Evolutionary conservation across 2,113 vertebrate genomes (phyloP).

Genomic region (Crotalus horridus): DNA sequence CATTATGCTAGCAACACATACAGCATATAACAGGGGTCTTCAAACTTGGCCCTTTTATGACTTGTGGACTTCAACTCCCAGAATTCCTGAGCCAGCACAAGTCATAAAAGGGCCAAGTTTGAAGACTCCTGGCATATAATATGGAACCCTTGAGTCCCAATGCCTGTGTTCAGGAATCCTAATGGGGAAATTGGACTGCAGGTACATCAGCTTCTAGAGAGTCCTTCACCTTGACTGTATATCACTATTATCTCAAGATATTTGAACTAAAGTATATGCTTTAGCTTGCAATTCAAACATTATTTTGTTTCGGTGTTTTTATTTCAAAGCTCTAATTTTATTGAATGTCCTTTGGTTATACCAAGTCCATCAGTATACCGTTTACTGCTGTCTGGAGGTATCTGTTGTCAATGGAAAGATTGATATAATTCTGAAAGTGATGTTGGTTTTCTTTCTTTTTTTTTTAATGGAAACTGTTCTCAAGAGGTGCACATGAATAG

Average conservation of each 20-base stretch:
- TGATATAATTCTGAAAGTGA: background rate
- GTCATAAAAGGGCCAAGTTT: no score
- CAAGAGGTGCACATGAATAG: slow-evolving; percentile 15
- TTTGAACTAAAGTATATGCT: background rate
- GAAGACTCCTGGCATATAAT: background rate
- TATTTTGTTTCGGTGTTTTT: background rate
- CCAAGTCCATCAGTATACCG: background rate
- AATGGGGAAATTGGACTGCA: no score
- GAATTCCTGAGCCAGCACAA: no score
- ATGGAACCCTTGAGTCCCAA: background rate
- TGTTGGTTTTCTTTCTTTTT: background rate
- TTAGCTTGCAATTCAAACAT: background rate
- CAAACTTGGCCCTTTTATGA: no score
- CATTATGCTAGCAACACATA: background rate
- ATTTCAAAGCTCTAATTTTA: background rate
- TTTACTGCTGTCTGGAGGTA: slow-evolving; percentile 1
- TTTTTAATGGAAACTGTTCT: slow-evolving; percentile 13
- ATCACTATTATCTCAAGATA: background rate
- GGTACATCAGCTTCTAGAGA: background rate
- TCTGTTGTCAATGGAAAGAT: slow-evolving; percentile 7
- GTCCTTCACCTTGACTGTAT: background rate
- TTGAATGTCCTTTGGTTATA: background rate
- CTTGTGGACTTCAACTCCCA: no score
- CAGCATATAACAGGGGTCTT: background rate
- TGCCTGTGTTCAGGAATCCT: background rate